Percentiles rank a stretch among this genome's conserved stretches.
phyloP scores from a whole-genome alignment of 2,888 invertebrate genomes.

The Clistopyga incitator region DNA sequence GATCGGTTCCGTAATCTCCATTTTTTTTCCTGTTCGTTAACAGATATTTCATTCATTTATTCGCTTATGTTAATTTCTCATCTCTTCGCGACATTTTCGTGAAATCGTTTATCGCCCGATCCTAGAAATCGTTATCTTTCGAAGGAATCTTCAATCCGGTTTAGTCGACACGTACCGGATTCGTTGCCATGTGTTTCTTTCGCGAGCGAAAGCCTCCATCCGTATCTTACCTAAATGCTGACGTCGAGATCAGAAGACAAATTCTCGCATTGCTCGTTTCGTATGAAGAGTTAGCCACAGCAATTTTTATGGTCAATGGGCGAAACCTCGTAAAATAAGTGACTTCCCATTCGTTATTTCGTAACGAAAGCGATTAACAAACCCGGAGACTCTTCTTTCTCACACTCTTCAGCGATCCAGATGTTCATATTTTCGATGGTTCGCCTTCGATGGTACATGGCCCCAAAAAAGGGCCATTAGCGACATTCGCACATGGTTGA shows the following conservation, averaged over 20 bases:
- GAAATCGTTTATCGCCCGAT: conserved; percentile 52
- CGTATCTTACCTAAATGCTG: conserved; percentile 43
- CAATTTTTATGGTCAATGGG: conserved; percentile 58
- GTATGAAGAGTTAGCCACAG: conserved; percentile 44
- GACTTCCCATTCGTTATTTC: conserved; percentile 62
- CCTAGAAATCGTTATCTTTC: conserved; percentile 62
- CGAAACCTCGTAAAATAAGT: conserved; percentile 37
- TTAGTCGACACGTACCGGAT: conserved; percentile 38
- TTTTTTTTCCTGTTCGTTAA: conserved; percentile 38
- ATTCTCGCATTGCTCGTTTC: conserved; percentile 54
- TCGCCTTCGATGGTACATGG: conserved; percentile 58
- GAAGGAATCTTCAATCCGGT: conserved; percentile 64
- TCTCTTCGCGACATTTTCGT: conserved; percentile 18
- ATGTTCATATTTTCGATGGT: conserved; percentile 68
- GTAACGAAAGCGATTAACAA: conserved; percentile 45
- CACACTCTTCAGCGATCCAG: conserved; percentile 67
- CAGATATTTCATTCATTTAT: conserved; percentile 64
- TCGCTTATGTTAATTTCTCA: conserved; percentile 63
- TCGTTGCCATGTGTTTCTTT: conserved; percentile 53
- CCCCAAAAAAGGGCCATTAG: conserved; percentile 61
- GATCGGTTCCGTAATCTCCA: not conserved
- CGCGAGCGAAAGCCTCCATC: conserved; percentile 21
- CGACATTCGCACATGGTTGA: conserved; percentile 70
- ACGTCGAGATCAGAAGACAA: conserved; percentile 22
- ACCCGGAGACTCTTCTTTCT: conserved; percentile 66